These are phyloP conservation scores for Falco columbarius DNA, from an alignment of 2,797 vertebrate species.

Conservation along the genomic window DNA sequence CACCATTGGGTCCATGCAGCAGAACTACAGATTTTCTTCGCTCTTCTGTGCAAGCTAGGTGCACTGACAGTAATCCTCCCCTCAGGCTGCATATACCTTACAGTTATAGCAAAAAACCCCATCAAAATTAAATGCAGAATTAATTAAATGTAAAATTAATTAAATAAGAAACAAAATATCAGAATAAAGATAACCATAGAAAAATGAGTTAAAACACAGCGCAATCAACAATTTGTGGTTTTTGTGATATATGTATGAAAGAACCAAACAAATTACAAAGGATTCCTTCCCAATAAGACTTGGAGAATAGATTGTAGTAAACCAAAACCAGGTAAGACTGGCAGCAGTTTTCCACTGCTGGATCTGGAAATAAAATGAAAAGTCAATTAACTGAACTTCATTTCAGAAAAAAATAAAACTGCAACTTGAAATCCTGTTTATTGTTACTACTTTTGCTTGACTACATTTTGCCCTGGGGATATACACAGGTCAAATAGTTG, in stretches of 20 bases:
- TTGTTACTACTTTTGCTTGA: not conserved
- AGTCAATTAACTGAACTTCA: not conserved
- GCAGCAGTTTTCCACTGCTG: not conserved
- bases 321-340: not conserved
- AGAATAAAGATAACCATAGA: not conserved
- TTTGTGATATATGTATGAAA: not conserved
- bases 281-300: not conserved
- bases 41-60: not conserved
- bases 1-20: not conserved
- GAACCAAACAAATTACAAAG: not conserved
- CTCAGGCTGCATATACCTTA: not conserved
- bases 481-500: slow-evolving; percentile 73
- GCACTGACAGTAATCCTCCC: not conserved
- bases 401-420: not conserved
- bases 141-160: not conserved
- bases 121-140: not conserved
- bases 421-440: not conserved
- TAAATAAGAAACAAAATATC: not conserved
- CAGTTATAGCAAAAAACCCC: rapidly evolving
- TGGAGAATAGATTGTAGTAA: not conserved
- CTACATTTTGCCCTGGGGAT: slow-evolving; percentile 38
- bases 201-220: not conserved
- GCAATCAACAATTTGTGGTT: not conserved
- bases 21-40: not conserved
- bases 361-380: not conserved